A percentile compares a stretch with the other conserved stretches of the same genome.
phyloP scores from a whole-genome alignment of 2,113 vertebrate species.

The Elaphurus davidianus region DNA sequence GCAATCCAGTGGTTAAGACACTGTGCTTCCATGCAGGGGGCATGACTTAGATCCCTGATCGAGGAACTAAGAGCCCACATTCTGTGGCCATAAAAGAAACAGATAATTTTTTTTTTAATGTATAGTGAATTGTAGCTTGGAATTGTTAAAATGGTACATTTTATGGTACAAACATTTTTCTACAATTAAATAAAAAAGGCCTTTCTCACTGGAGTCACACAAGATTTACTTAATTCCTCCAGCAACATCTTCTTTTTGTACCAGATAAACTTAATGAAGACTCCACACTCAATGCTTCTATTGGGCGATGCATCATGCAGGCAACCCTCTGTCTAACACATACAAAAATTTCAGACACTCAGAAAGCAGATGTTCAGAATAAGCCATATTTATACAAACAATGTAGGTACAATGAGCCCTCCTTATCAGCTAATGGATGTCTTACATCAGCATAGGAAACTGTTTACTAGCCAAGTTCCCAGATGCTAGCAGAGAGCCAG shows the following conservation, averaged over 20 bases:
- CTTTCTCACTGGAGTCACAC: not conserved
- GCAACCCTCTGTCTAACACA: not conserved
- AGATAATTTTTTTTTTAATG: not conserved
- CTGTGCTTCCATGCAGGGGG: not conserved
- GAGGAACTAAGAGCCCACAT: not conserved
- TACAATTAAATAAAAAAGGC: not conserved
- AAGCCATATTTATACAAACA: not conserved
- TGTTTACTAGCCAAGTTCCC: not conserved
- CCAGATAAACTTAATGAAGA: not conserved
- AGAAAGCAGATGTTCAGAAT: not conserved
- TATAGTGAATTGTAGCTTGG: not conserved
- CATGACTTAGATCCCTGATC: not conserved
- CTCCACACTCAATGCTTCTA: not conserved
- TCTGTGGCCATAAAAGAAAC: not conserved
- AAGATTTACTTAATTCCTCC: not conserved
- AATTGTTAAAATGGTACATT: not conserved
- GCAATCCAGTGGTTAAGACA: not conserved
- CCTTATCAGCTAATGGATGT: not conserved
- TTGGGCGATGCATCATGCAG: not conserved
- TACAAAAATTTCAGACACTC: not conserved
- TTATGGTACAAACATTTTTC: not conserved
- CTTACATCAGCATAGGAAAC: not conserved
- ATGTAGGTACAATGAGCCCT: not conserved
- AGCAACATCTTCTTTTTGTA: not conserved
- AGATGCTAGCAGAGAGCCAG: not conserved